Percentiles rank a stretch among this genome's conserved stretches.
Evolutionary conservation across 2,113 vertebrate genomes (phyloP).

Genomic region (Amblyornis subalaris): DNA sequence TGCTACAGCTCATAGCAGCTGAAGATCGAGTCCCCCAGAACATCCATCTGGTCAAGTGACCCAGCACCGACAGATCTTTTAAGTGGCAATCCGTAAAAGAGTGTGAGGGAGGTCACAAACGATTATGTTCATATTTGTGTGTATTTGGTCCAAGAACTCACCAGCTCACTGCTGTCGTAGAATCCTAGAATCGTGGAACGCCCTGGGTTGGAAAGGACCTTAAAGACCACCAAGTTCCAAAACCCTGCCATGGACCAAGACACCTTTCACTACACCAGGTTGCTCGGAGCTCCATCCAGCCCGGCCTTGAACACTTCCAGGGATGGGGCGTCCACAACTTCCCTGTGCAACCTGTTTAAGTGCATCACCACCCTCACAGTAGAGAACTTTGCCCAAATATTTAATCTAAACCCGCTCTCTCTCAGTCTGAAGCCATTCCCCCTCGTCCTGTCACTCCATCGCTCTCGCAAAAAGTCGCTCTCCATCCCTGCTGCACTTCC

Average conservation of each 20-base stretch:
- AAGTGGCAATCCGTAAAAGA: too few species aligned
- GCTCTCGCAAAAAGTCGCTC: background rate
- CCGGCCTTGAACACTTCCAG: rapidly evolving
- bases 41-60: too few species aligned
- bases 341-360: rapidly evolving
- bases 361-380: too few species aligned
- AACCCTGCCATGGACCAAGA: background rate
- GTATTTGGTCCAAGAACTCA: background rate
- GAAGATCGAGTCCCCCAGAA: background rate
- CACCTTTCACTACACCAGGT: background rate
- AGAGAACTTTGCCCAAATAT: rapidly evolving
- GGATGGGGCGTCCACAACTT: background rate
- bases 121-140: rapidly evolving
- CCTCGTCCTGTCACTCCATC: background rate
- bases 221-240: background rate
- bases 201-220: background rate
- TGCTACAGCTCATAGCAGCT: background rate
- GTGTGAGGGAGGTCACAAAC: rapidly evolving
- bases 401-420: background rate
- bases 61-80: background rate
- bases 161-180: rapidly evolving
- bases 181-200: background rate
- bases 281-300: background rate
- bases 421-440: background rate
- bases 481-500: background rate